Evolutionary conservation across 2,113 vertebrate species (phyloP).

Genomic region (Parus major): DNA sequence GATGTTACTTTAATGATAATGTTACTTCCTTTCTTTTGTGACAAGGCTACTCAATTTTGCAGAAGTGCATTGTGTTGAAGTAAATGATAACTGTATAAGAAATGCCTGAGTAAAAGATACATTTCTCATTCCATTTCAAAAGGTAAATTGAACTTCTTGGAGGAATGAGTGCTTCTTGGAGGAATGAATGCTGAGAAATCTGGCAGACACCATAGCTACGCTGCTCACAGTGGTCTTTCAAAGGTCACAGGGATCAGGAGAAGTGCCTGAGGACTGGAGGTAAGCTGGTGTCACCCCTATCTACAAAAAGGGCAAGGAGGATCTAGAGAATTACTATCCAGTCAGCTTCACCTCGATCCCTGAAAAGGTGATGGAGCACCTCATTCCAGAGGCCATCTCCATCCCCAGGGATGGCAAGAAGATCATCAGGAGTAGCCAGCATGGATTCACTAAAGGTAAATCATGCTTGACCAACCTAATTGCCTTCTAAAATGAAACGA

Average conservation of each 20-base stretch:
- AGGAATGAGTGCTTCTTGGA: neutral
- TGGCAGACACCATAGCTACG: neutral
- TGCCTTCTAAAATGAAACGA: neutral
- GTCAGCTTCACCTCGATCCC: neutral
- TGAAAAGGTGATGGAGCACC: neutral
- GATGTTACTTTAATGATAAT: neutral
- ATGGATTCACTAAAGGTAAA: neutral
- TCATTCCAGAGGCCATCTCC: neutral
- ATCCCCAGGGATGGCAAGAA: neutral
- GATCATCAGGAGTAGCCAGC: neutral
- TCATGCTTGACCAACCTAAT: neutral
- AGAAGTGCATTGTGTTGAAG: neutral
- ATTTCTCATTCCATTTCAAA: neutral
- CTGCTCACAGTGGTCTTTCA: neutral
- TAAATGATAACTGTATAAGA: neutral
- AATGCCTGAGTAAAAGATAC: neutral
- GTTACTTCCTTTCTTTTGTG: neutral
- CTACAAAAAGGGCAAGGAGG: neutral
- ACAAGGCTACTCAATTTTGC: neutral
- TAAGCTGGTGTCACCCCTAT: neutral
- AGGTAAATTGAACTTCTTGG: neutral
- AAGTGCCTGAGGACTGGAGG: neutral
- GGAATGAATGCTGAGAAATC: too few species aligned
- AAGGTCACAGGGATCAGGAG: neutral
- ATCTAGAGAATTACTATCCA: neutral